Evolutionary conservation across 2,113 vertebrate species (phyloP), one percentile per base, ranked within the genome.

Genomic region (Micromys minutus): DNA sequence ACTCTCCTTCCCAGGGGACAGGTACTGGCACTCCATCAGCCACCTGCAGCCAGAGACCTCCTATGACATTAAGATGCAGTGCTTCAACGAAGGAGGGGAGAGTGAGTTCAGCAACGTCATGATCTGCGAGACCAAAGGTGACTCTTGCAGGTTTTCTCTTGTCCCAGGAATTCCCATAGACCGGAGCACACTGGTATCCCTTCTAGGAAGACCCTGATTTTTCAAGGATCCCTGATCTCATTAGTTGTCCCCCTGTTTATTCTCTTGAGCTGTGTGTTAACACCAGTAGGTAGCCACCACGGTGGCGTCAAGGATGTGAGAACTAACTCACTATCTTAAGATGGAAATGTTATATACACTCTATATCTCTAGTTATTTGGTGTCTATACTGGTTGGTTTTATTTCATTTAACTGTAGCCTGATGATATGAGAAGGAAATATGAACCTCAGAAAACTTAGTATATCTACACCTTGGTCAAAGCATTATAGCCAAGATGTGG

Each of bases 51-150:
- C 99, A 0, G 99, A 99, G 97, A 99, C 99, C 1, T 99, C 99
- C 0, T 99, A 99, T 0, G 99, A 99, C 98, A 99, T 99, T 95
- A 99, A 99, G 98, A 99, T 99, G 99, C 99, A 99, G 74, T 99
- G 99, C 98, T 99, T 99, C 98, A 99, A 99, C 0, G 99, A 99
- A 97, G 99, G 99, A 0, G 99, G 99, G 0, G 99, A 99, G 97
- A 99, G 99, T 1, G 99, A 99, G 91, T 99, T 99, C 95, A 99
- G 99, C 97, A 99, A 99, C 0, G 99, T 99, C 74, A 99, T 99
- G 98, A 99, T 99, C 97, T 99, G 99, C 5, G 99, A 99, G 98
- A 99, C 99, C 16, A 99, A 99, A 99, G 99, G 99, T 99, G 96
- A 97, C 34, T 45, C 71, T 83, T 55, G 10, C 0, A 0, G 0